Percentiles rank a stretch among this genome's conserved stretches.
Conservation (phyloP, 2,888 invertebrate species). For the Chirona hameri region DNA sequence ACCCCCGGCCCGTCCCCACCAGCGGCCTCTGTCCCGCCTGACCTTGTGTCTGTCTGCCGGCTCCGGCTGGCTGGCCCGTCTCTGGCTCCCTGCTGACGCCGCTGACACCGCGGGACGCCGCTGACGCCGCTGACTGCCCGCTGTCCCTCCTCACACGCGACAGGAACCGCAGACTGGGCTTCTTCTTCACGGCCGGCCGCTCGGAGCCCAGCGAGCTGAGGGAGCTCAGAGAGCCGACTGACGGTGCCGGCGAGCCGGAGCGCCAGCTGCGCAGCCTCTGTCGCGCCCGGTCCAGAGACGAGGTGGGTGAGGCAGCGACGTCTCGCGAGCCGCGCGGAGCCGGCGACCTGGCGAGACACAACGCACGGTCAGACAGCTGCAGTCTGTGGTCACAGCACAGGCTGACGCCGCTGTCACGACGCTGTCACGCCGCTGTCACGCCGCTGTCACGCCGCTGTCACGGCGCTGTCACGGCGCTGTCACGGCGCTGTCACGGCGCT, state of each 20-base stretch:
- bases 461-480: too few relatives aligned
- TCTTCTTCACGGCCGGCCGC: background rate
- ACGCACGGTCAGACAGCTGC: background rate
- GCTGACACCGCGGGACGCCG: background rate
- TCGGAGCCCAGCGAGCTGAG: slow-evolving; percentile 2
- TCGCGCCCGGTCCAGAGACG: slow-evolving; percentile 23
- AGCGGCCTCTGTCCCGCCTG: background rate
- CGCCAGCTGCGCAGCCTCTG: slow-evolving; percentile 22
- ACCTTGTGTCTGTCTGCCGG: background rate
- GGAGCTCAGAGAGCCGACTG: background rate
- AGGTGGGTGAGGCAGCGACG: background rate
- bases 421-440: too few relatives aligned
- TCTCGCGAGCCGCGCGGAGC: background rate
- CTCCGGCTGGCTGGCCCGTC: background rate
- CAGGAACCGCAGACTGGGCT: slow-evolving; percentile 6
- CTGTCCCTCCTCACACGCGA: background rate
- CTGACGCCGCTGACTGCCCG: background rate
- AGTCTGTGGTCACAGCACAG: background rate
- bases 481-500: too few relatives aligned
- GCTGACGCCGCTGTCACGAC: background rate
- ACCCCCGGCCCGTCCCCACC: background rate
- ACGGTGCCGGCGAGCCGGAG: background rate
- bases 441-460: too few relatives aligned
- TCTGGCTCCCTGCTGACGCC: background rate
- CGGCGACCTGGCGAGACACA: background rate